Conservation (phyloP, 2,113 vertebrate genomes). For the Scolopax mira region DNA sequence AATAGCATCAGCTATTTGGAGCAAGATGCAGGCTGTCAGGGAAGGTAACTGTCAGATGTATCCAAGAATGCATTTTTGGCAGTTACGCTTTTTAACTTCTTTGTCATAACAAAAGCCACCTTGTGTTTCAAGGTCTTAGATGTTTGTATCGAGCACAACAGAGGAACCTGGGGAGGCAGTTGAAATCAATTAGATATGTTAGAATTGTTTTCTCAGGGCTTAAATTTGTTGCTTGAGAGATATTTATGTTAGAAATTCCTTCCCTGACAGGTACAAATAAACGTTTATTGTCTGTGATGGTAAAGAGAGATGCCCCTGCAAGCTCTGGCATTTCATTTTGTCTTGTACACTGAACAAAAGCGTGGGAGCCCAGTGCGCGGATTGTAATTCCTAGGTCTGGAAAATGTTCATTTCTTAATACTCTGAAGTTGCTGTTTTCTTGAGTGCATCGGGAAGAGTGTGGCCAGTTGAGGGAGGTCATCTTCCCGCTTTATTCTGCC, state of each 20-base stretch:
- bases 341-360: neutral
- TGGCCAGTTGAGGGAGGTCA: no score
- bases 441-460: no score
- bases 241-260: constrained; percentile 61
- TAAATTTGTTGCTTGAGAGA: neutral
- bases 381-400: neutral
- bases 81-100: neutral
- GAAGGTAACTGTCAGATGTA: neutral
- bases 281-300: neutral
- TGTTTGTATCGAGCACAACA: constrained; percentile 3
- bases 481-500: no score
- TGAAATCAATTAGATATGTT: constrained; percentile 35
- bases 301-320: constrained; percentile 33
- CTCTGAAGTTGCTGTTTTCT: neutral
- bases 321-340: constrained; percentile 32
- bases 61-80: neutral
- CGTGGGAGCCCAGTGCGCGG: neutral
- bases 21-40: neutral
- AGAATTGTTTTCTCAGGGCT: constrained; percentile 27
- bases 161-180: neutral
- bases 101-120: neutral
- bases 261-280: constrained; percentile 63
- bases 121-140: neutral
- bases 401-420: neutral
- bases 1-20: neutral